Evolutionary conservation across 2,797 vertebrate genomes (phyloP), one percentile per base, ranked within the genome.

Genomic region (Thamnophis elegans): DNA sequence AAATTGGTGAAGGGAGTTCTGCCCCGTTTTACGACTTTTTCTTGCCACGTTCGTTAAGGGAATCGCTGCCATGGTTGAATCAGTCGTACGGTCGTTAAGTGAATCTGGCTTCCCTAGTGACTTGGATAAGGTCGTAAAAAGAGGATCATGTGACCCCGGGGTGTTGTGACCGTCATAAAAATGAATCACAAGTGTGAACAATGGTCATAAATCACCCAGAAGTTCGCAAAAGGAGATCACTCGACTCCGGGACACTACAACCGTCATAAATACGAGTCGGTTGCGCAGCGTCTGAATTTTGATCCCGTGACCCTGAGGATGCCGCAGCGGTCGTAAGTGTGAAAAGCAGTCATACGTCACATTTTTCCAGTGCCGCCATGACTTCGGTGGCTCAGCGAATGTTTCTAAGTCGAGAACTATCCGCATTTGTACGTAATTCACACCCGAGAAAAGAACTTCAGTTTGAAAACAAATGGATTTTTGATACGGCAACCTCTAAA

Each of bases 241-340:
- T 4, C 26, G 1, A 62, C 60, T 10, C 11, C 4, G 11, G 10
- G 60, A 62, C 26, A 5, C 12, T 0, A 0, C 11, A 1, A 5
- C 28, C 62, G 1, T 65, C 62, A 14, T n/a, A 65, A 65, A n/a
- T n/a, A n/a, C 4, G 58, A 60, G 22, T 60, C 3, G 8, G 25
- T 3, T 62, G 60, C 60, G 11, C 0, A 13, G 60, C 1, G 0
- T n/a, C 12, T 65, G 62, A 65, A n/a, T 65, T 65, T 65, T 62
- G 26, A 65, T 65, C 28, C 4, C 3, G 1, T 60, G 60, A 28
- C 42, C 60, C 4, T 28, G 8, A 26, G 60, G 26, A 28, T 4
- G 26, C 26, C 28, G 0, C 4, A 62, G 26, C 9, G 3, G 10
- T 62, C 26, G 26, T 28, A 62, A 28, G 60, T 62, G 26, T 28